phyloP scores from a whole-genome alignment of 2,797 vertebrate species.

The Paratrypauchen microcephalus region DNA sequence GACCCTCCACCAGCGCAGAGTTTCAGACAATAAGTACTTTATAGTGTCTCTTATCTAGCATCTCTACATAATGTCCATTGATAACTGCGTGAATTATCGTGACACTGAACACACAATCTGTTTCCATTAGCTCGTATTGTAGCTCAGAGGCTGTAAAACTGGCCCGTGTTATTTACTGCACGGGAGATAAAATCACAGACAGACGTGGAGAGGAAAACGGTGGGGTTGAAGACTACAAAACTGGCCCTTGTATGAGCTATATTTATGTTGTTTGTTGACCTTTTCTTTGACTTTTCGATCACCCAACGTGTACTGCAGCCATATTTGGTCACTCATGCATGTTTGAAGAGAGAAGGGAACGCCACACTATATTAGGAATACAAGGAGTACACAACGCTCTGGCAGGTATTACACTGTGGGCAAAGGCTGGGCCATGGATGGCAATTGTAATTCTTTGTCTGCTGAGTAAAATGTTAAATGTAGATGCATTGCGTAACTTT shows the following conservation, averaged over 20 bases:
- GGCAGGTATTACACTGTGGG: constrained; percentile 7
- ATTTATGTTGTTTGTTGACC: constrained; percentile 24
- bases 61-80: neutral
- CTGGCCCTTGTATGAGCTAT: constrained; percentile 9
- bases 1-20: too few species aligned
- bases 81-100: constrained; percentile 40
- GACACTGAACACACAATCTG: constrained; percentile 50
- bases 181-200: constrained; percentile 11
- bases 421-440: neutral
- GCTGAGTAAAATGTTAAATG: neutral
- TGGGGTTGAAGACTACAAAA: neutral
- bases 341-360: constrained; percentile 12
- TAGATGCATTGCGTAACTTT: too few species aligned
- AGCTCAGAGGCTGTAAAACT: constrained; percentile 11
- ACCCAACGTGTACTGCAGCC: constrained; percentile 6
- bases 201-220: neutral
- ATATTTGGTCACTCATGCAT: constrained; percentile 18
- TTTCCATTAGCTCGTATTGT: constrained; percentile 40
- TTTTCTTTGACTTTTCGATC: constrained; percentile 18
- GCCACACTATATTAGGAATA: constrained; percentile 10
- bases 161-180: constrained; percentile 2
- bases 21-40: neutral
- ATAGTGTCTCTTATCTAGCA: neutral
- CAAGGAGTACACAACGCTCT: constrained; percentile 1
- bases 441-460: neutral